phyloP scores from a whole-genome alignment of 2,113 vertebrate genomes.

The Todiramphus chloris region DNA sequence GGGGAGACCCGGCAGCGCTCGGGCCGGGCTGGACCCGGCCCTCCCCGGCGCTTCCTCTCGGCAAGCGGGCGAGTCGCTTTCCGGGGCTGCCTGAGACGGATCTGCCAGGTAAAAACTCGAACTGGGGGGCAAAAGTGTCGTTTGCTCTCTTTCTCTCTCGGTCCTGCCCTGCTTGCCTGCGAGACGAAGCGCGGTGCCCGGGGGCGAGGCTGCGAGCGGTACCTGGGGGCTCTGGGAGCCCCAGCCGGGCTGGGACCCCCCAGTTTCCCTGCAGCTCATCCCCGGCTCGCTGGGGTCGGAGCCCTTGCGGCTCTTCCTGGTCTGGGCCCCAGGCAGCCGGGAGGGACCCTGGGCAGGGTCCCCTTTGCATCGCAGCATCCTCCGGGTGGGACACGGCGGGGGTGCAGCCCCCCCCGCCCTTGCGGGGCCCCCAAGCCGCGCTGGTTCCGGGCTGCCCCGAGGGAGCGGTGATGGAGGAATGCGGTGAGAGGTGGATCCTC shows the following conservation, averaged over 20 bases:
- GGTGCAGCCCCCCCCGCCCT: not conserved
- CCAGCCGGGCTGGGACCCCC: rapidly evolving
- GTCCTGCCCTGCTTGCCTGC: not conserved
- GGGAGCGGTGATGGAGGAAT: not conserved
- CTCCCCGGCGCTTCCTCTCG: not conserved
- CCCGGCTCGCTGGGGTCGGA: not conserved
- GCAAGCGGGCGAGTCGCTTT: not conserved
- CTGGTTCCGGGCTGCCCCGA: not conserved
- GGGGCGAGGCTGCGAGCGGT: rapidly evolving
- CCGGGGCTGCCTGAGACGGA: not conserved
- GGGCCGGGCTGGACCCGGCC: rapidly evolving
- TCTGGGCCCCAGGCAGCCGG: not conserved
- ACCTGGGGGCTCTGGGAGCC: not conserved
- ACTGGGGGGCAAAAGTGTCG: not conserved
- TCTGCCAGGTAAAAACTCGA: not conserved
- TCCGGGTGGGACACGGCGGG: not conserved
- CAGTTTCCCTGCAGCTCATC: rapidly evolving
- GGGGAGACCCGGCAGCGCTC: no score
- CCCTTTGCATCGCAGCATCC: no score
- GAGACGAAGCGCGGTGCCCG: not conserved
- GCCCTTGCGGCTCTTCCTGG: rapidly evolving
- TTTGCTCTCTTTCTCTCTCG: not conserved
- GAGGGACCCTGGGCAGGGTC: not conserved
- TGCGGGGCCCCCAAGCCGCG: rapidly evolving
- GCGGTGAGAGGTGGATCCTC: not conserved